phyloP scores from a whole-genome alignment of 1,140 invertebrate species.

The Drosophila prosaltans region DNA sequence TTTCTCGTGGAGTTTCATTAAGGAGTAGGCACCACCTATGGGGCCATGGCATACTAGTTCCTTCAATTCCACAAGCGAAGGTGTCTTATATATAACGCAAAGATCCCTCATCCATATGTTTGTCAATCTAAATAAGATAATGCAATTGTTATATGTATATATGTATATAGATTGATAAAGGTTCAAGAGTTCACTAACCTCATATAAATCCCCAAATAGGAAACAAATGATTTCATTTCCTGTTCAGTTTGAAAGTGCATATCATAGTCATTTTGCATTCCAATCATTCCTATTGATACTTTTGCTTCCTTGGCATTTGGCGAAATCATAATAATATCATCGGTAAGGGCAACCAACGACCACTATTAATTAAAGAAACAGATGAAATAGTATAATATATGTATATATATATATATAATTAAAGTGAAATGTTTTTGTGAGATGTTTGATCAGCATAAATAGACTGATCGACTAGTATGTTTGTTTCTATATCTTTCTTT shows the following conservation, averaged over 20 bases:
- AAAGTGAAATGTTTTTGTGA: no score
- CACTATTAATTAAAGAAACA: slow-evolving; percentile 84
- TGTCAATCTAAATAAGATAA: slow-evolving; percentile 85
- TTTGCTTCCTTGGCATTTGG: slow-evolving; percentile 48
- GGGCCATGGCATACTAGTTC: slow-evolving; percentile 93
- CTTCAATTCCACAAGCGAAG: slow-evolving; percentile 89
- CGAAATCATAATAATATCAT: slow-evolving; percentile 87
- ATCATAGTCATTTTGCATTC: slow-evolving; percentile 67
- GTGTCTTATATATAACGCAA: slow-evolving; percentile 90
- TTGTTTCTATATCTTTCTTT: no score
- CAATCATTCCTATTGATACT: slow-evolving; percentile 69
- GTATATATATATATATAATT: no score
- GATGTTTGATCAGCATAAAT: no score
- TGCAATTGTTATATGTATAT: neutral
- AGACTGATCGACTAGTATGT: no score
- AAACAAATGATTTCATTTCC: slow-evolving; percentile 89
- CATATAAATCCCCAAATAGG: slow-evolving; percentile 93
- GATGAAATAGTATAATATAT: neutral
- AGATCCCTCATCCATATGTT: slow-evolving; percentile 96
- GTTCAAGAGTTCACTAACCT: slow-evolving; percentile 74
- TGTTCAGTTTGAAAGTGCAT: slow-evolving; percentile 61
- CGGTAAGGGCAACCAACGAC: slow-evolving; percentile 90
- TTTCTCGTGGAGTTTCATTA: slow-evolving; percentile 91
- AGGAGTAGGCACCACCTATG: slow-evolving; percentile 92
- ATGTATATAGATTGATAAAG: neutral